These are phyloP conservation scores for Bettongia penicillata DNA, from an alignment of 2,113 vertebrate genomes.

Conservation along the genomic window DNA sequence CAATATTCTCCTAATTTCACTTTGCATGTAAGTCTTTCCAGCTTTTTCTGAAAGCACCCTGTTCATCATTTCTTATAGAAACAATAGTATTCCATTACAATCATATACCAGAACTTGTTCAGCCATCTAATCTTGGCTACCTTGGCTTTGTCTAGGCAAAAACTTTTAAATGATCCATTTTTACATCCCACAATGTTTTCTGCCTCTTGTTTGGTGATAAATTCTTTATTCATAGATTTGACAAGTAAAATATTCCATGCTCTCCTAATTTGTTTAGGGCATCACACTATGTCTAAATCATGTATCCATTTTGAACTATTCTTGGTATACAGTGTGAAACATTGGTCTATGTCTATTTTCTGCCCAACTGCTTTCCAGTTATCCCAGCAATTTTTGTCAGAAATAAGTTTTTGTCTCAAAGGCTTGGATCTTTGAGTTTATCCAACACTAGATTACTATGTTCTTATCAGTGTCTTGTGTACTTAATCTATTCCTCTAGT, in stretches of 20 bases:
- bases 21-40: too few relatives aligned
- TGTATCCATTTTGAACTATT: not conserved
- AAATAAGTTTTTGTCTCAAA: not conserved
- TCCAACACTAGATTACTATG: not conserved
- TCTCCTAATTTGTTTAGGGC: not conserved
- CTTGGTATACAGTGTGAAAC: not conserved
- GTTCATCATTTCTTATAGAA: not conserved
- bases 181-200: not conserved
- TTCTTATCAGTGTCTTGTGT: not conserved
- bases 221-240: not conserved
- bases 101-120: not conserved
- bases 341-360: too few relatives aligned
- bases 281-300: not conserved
- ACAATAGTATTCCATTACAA: not conserved
- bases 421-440: not conserved
- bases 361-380: not conserved
- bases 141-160: too few relatives aligned
- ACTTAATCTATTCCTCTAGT: not conserved
- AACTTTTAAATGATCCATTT: not conserved
- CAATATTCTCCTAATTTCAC: not conserved
- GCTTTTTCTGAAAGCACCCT: not conserved
- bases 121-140: not conserved
- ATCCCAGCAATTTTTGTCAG: not conserved
- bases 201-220: not conserved
- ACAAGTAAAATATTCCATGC: not conserved